These are phyloP conservation scores for Bathybates hornii DNA, from an alignment of 2,113 vertebrate species.

Conservation along the genomic window DNA sequence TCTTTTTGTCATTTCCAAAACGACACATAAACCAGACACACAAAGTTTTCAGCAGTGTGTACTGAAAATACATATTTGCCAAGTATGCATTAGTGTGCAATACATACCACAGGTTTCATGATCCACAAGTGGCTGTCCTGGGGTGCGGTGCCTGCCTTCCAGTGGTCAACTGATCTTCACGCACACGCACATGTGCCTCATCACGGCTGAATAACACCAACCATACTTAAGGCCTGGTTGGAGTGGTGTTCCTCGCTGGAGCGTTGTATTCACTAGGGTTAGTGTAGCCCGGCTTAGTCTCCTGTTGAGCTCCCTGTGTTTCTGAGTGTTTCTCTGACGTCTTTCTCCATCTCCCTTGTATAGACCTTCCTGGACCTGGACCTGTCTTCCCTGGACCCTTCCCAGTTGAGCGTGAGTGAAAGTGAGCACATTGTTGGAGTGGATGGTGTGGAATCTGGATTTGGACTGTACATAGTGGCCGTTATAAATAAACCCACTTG, in stretches of 20 bases:
- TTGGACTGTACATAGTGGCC: background rate
- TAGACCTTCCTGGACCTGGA: background rate
- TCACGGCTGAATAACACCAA: background rate
- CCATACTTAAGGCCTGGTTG: background rate
- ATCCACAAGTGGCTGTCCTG: background rate
- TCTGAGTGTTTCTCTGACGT: rapidly evolving
- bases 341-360: background rate
- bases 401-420: background rate
- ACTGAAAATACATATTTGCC: background rate
- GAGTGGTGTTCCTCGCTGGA: background rate
- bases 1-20: background rate
- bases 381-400: background rate
- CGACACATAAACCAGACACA: background rate
- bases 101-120: background rate
- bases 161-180: background rate
- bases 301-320: background rate
- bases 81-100: background rate
- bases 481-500: background rate
- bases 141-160: background rate
- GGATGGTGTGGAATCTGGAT: background rate
- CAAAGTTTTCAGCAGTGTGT: background rate
- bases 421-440: background rate
- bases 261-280: background rate
- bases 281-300: background rate
- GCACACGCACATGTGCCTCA: background rate